A percentile compares a stretch with the other conserved stretches of the same genome.
Conservation (phyloP, 2,113 vertebrate genomes). For the Erythrocercus mccallii region DNA sequence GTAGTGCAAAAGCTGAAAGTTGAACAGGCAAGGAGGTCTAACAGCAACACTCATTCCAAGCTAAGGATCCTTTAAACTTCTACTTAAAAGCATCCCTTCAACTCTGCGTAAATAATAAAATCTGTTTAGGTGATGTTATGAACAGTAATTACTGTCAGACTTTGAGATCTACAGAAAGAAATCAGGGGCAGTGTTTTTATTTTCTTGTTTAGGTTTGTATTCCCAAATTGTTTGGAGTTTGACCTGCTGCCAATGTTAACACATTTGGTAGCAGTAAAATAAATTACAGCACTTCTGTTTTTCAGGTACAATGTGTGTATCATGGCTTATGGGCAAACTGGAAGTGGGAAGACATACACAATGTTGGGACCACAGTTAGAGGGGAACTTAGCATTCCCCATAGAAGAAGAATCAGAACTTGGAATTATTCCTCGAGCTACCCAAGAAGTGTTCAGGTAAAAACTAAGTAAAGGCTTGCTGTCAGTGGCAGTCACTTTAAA, state of each 20-base stretch:
- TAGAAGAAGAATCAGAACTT: conserved; percentile 40
- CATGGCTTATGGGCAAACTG: conserved; percentile 88
- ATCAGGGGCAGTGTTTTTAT: not conserved
- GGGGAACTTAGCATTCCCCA: not conserved
- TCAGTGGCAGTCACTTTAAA: not conserved
- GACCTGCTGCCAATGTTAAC: not conserved
- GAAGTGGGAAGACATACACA: conserved; percentile 87
- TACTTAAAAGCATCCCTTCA: not conserved
- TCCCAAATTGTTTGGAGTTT: not conserved
- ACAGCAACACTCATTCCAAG: not conserved
- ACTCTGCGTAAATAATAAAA: not conserved
- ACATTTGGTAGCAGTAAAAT: not conserved
- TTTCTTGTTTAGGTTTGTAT: not conserved
- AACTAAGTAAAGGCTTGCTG: not conserved
- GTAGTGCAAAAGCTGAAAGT: not conserved
- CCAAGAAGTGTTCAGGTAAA: conserved; percentile 81
- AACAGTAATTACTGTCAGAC: not conserved
- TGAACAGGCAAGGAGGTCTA: not conserved
- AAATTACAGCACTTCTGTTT: not conserved
- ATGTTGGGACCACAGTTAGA: conserved; percentile 78
- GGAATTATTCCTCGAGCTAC: conserved; percentile 83
- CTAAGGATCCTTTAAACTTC: not conserved
- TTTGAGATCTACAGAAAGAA: not conserved
- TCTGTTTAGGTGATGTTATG: not conserved
- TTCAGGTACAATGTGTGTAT: conserved; percentile 86